These are phyloP conservation scores for Shinisaurus crocodilurus DNA, from an alignment of 2,113 vertebrate genomes.

Conservation along the genomic window DNA sequence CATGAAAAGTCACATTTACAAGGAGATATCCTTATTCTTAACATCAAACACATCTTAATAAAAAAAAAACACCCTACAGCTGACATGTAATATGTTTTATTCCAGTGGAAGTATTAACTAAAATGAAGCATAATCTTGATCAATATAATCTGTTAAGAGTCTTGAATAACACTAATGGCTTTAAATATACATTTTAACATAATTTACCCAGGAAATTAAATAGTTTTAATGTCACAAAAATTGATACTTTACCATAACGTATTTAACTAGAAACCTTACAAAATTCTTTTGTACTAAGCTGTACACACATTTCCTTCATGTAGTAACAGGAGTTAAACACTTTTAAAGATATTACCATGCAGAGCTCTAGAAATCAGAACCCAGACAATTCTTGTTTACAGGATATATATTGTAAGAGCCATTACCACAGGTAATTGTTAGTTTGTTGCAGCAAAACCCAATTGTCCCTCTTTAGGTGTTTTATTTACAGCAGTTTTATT, in stretches of 20 bases:
- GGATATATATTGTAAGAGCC: neutral
- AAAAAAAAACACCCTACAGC: neutral
- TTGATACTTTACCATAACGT: neutral
- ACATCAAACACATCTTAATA: neutral
- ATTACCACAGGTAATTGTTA: neutral
- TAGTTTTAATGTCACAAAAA: neutral
- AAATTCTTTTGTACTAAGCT: slow-evolving; percentile 14
- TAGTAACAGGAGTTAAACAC: neutral
- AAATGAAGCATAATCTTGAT: neutral
- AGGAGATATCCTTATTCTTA: neutral
- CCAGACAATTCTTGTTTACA: neutral
- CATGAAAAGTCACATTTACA: neutral
- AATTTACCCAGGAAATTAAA: neutral
- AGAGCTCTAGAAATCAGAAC: neutral
- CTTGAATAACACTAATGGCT: neutral
- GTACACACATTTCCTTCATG: neutral
- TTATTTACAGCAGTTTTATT: too few relatives aligned
- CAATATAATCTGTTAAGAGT: neutral
- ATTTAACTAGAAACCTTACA: neutral
- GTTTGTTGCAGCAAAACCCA: neutral
- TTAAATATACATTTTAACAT: neutral
- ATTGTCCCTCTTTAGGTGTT: neutral
- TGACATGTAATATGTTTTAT: neutral
- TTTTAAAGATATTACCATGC: neutral
- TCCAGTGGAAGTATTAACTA: neutral